A percentile compares a stretch with the other conserved stretches of the same genome.
Evolutionary conservation across 2,797 vertebrate genomes (phyloP).

Genomic region (Peromyscus melanophrys): DNA sequence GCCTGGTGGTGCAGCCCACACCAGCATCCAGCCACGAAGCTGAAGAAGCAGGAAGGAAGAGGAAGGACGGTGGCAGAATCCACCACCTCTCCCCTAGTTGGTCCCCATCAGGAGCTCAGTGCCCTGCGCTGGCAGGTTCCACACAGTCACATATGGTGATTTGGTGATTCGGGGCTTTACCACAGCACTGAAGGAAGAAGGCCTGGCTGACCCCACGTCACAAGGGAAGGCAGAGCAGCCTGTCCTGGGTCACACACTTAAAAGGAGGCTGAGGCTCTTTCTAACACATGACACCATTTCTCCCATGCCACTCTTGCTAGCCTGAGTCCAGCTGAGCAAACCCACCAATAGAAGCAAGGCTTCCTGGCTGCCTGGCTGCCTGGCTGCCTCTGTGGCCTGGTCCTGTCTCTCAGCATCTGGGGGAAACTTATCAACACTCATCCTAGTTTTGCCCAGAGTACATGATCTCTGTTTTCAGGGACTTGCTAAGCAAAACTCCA

Average conservation of each 20-base stretch:
- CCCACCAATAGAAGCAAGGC: not conserved
- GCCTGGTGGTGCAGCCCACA: not conserved
- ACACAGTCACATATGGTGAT: accelerated
- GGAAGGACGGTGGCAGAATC: not conserved
- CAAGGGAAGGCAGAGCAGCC: not conserved
- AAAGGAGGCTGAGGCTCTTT: not conserved
- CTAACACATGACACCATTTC: not conserved
- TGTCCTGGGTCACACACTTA: not conserved
- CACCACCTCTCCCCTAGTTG: accelerated
- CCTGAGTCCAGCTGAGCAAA: not conserved
- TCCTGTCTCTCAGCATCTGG: not conserved
- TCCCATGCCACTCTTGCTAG: not conserved
- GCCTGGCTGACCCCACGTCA: not conserved
- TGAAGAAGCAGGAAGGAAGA: not conserved
- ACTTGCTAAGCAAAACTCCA: conserved; percentile 60
- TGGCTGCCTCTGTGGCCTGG: not conserved
- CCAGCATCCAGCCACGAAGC: not conserved
- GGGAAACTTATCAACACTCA: not conserved
- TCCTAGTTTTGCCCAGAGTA: not conserved
- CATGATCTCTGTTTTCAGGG: conserved; percentile 1
- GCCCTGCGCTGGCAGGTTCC: not conserved
- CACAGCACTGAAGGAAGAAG: not conserved
- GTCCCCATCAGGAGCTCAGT: not conserved
- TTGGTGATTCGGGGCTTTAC: accelerated
- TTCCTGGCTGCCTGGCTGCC: not conserved